These are phyloP conservation scores for Ylistrum balloti DNA, from an alignment of 1,140 invertebrate genomes.

Conservation along the genomic window DNA sequence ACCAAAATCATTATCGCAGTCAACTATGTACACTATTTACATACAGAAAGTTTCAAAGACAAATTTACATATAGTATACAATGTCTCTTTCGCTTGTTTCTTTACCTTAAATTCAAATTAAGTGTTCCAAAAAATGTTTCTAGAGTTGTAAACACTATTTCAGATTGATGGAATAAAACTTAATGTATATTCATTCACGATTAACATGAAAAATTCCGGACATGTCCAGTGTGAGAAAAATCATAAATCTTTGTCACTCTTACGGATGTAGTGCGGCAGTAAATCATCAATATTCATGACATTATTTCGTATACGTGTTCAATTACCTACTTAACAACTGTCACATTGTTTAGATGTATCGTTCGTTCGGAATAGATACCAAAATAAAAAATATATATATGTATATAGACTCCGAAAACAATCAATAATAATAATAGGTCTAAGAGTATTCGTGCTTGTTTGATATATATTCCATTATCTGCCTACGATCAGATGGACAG, in stretches of 20 bases:
- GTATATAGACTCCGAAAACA: too few relatives aligned
- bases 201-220: neutral
- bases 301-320: neutral
- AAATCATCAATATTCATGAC: neutral
- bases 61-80: too few relatives aligned
- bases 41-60: too few relatives aligned
- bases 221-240: neutral
- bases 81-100: too few relatives aligned
- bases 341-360: neutral
- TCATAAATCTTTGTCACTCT: neutral
- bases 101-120: too few relatives aligned
- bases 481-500: neutral
- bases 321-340: conserved; percentile 14
- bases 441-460: neutral
- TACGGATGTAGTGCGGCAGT: neutral
- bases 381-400: too few relatives aligned
- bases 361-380: neutral
- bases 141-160: too few relatives aligned
- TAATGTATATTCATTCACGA: neutral
- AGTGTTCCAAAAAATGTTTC: too few relatives aligned
- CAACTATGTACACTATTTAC: too few relatives aligned
- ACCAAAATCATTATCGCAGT: too few relatives aligned
- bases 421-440: too few relatives aligned
- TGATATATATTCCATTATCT: neutral
- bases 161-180: neutral